Evolutionary conservation across 2,797 vertebrate species (phyloP).

Genomic region (Triplophysa bombifrons): DNA sequence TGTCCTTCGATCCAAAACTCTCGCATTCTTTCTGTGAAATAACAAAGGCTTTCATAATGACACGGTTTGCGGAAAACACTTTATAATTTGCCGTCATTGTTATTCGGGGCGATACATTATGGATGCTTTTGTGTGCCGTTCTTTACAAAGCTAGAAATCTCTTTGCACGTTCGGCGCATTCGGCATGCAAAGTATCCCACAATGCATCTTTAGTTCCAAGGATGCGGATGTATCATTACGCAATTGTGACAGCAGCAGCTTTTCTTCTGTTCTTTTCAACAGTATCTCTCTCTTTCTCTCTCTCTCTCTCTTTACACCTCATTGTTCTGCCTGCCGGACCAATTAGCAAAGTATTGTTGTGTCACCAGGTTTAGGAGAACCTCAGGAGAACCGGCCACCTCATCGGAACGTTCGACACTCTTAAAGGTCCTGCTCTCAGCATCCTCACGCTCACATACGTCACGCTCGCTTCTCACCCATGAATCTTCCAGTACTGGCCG

Average conservation of each 20-base stretch:
- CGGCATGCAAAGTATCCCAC: neutral
- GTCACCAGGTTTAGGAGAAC: neutral
- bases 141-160: slow-evolving; percentile 24
- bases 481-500: slow-evolving; percentile 10
- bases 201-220: slow-evolving; percentile 8
- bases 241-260: slow-evolving; percentile 27
- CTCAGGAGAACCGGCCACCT: slow-evolving; percentile 9
- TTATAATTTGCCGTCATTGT: slow-evolving; percentile 40
- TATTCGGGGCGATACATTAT: slow-evolving; percentile 32
- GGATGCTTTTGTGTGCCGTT: slow-evolving; percentile 28
- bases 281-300: slow-evolving; percentile 65
- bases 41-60: slow-evolving; percentile 38
- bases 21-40: slow-evolving; percentile 1
- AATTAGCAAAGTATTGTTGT: neutral
- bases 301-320: slow-evolving; percentile 65
- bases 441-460: neutral
- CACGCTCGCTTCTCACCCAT: slow-evolving; percentile 14
- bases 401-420: neutral
- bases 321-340: slow-evolving; percentile 43
- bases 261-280: slow-evolving; percentile 71
- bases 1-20: slow-evolving; percentile 24
- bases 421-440: slow-evolving; percentile 23
- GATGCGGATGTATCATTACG: slow-evolving; percentile 37
- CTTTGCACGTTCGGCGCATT: neutral
- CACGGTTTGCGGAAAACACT: slow-evolving; percentile 12